Base-by-base conservation (phyloP, 2,888 invertebrate genomes). In the Heterodera filipjevi region DNA sequence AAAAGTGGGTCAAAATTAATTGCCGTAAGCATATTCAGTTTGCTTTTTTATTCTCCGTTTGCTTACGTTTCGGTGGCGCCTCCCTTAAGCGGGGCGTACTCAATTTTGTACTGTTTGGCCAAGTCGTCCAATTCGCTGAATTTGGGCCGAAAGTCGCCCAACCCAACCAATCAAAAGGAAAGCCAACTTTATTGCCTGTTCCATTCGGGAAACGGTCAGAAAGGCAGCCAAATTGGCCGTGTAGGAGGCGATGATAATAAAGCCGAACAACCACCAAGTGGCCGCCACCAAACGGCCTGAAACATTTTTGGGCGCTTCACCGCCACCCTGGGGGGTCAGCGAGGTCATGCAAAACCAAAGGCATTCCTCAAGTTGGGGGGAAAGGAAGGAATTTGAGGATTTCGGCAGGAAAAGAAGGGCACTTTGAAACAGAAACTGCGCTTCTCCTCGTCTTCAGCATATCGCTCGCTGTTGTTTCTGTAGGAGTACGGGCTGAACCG, bases 171-270 rank as follows among this genome's bases (percentile, higher is more conserved):
- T 68, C n/a, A 49, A 44, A 76, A n/a, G 70, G 49, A n/a, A 0
- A 19, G n/a, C 70, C 39, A 64, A 87, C 87, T 82, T 85, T 32
- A 89, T 88, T 32, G 87, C 84, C 59, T 85, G 85, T 72, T 89
- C 88, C 33, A 89, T 80, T 12, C 88, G 79, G 1, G 89, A 96
- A 39, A 91, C 91, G 1, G 98, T 98, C 79, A 98, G 92, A 90
- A 97, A 98, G 0, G 98, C 98, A 2, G 98, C 98, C 89, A 98
- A 92, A 90, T 98, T 98, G 0, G 98, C 98, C 0, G 98, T 98
- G 90, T 98, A 98, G 0, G 96, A 96, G 3, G 98, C 98, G 89
- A 98, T 97, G 84, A 98, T 96, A 89, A 98, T 97, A 90, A 98
- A 98, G 0, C 97, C 96, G 90, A 98, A 98, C 35, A 98, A 91